Conservation (phyloP, 1,140 invertebrate genomes). For the Pteromalus puparum region DNA sequence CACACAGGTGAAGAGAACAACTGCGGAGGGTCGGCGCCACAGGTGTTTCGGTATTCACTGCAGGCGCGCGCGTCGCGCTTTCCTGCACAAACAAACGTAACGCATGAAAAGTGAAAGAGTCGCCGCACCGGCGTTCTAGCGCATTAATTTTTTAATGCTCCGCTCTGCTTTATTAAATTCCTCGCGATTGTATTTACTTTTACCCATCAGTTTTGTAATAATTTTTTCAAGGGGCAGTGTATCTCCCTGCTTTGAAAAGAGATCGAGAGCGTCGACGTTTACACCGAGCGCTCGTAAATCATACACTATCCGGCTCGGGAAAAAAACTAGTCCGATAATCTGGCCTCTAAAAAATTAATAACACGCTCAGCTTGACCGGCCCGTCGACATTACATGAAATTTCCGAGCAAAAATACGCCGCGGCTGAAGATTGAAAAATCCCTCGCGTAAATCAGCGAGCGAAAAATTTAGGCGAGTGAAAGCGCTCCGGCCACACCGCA, state of each 20-base stretch:
- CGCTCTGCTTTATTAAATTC: conserved; percentile 13
- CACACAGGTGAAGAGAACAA: neutral
- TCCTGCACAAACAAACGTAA: conserved; percentile 41
- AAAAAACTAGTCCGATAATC: neutral
- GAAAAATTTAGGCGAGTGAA: neutral
- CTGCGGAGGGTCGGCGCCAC: conserved; percentile 51
- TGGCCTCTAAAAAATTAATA: neutral
- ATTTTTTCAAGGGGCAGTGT: no score
- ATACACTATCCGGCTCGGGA: neutral
- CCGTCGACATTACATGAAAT: no score
- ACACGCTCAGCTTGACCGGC: neutral
- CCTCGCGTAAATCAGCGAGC: no score
- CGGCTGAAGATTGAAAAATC: neutral
- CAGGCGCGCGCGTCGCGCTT: conserved; percentile 56
- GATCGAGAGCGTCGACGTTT: no score
- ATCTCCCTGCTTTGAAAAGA: no score
- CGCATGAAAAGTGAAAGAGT: conserved; percentile 30
- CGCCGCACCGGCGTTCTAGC: no score
- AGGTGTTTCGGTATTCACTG: conserved; percentile 65
- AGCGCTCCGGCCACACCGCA: neutral
- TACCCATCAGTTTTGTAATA: neutral
- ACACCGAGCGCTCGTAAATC: neutral
- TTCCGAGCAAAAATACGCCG: no score
- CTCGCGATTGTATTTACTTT: neutral
- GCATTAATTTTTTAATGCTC: neutral